Evolutionary conservation across 2,113 vertebrate species (phyloP), one percentile per base, ranked within the genome.

Genomic region (Ursus arctos): DNA sequence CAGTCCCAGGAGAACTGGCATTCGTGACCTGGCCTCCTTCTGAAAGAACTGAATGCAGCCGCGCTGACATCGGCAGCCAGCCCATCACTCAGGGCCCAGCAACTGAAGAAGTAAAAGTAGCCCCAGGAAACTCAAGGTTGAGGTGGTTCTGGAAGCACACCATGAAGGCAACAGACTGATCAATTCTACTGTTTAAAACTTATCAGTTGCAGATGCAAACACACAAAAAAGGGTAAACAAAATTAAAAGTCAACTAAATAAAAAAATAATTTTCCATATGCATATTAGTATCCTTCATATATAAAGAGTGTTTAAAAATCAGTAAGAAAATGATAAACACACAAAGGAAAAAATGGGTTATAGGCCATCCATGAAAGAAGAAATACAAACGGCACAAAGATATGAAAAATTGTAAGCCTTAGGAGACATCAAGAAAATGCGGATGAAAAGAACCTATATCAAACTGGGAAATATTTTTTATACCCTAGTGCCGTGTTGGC

Each of bases 281-380:
- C 40, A 49, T 28, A 65, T 40, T 74, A 47, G 85, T 86, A 91
- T 71, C 61, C 43, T 95, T 92, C 85, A 91, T 88, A 82, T 40
- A 79, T 69, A 95, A 97, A 89, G 53, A 88, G 36, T 94, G 47
- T 24, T 81, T 40, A 59, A 88, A 90, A 97, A 92, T 88, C 88
- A 93, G 51, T 91, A 55, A 80, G 87, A 88, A 95, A 91, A 91
- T 61, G 76, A 94, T 79, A 91, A 74, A 71, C 47, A 59, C 14
- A 53, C 26, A 18, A 43, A 80, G 69, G 67, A 79, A 77, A 74
- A 83, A 85, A 76, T 59, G 63, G 81, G 49, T 81, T 87, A 59
- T 7, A 92, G 59, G 72, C 47, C 67, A 47, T 74, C 74, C 55
- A 63, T 51, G 93, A 81, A 59, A 76, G 43, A 80, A 77, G 49